Evolutionary conservation across 64 coral and sea anemone species (phyloP), one percentile per base, ranked within the genome.

Genomic region (Stichodactyla helianthus): DNA sequence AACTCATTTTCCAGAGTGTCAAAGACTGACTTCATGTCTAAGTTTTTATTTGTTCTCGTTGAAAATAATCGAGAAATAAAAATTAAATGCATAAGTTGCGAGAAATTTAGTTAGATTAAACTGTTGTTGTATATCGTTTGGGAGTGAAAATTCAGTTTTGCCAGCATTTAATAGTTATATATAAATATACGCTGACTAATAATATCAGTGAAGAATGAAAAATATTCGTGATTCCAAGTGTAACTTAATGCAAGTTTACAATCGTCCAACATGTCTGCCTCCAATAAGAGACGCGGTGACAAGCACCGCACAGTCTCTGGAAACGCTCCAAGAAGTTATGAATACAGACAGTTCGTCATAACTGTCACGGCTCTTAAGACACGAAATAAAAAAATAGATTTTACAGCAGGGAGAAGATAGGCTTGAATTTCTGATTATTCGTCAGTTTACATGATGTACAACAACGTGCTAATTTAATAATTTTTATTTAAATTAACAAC

Each of bases 221-320:
- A 74, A 74, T 13, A 11, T 11, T 27, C n/a, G 25, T 26, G 7
- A 44, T 44, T 3, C 35, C 35, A 14, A 11, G 0, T 74, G 68
- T 74, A 74, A 74, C 25, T 23, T 14, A 74, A 74, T 74, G 68
- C 68, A 74, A 74, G 68, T 74, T 74, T 74, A 74, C 23, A 74
- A 22, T 65, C 62, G 62, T 5, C 1, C 59, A 60, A 15, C 19
- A 20, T 68, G 19, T 68, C 68, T 5, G 22, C 27, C 25, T 18
- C 8, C 6, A n/a, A 65, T 65, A 60, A 17, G 63, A 68, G n/a
- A 5, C 5, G 4, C n/a, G n/a, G 26, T 74, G 68, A 74, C 68
- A 74, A 11, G 63, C 12, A 74, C 68, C 23, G 10, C 25, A 74
- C 23, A 23, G 68, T 28, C 23, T 70, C 27, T 74, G 68, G 68